A percentile compares a stretch with the other conserved stretches of the same genome.
Conservation (phyloP, 2,888 invertebrate genomes). For the Entomobrya multifasciata region DNA sequence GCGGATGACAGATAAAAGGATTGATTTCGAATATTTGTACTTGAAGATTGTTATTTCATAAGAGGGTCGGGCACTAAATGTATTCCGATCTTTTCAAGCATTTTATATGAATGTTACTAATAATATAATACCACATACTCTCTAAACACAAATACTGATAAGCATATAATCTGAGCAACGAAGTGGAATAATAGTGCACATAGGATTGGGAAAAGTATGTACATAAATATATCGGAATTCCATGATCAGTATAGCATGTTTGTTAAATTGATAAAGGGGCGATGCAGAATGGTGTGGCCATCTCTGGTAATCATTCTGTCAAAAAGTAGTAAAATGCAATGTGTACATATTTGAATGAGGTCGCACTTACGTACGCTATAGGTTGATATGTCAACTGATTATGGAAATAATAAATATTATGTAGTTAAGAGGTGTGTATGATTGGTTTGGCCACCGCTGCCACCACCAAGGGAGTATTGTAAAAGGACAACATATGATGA, state of each 20-base stretch:
- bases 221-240: too few relatives aligned
- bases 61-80: conserved; percentile 37
- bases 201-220: neutral
- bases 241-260: too few relatives aligned
- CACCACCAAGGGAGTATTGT: conserved; percentile 21
- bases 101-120: neutral
- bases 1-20: conserved; percentile 63
- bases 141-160: neutral
- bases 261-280: too few relatives aligned
- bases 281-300: neutral
- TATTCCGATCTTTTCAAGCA: conserved; percentile 32
- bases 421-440: conserved; percentile 16
- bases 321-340: neutral
- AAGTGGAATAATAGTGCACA: conserved; percentile 5
- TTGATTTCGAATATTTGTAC: conserved; percentile 70
- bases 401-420: neutral
- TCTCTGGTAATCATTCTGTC: conserved; percentile 19
- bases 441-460: neutral
- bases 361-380: neutral
- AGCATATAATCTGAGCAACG: neutral
- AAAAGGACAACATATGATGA: conserved; percentile 1
- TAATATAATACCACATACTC: neutral
- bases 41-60: conserved; percentile 61
- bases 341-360: neutral
- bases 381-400: conserved; percentile 19